These are phyloP conservation scores for Chamaetylas fuelleborni DNA, from an alignment of 2,113 vertebrate genomes.

Conservation along the genomic window DNA sequence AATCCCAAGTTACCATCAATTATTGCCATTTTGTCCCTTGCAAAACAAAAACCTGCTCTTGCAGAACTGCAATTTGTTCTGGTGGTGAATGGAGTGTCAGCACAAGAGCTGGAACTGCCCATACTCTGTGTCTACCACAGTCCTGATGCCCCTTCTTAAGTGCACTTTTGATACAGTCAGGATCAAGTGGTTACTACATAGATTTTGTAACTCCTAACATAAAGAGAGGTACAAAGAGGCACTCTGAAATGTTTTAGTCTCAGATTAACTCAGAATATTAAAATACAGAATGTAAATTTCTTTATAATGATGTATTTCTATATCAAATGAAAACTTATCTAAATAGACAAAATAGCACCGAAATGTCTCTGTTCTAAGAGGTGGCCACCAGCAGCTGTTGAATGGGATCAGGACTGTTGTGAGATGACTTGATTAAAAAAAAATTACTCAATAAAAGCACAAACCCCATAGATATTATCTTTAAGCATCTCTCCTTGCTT, in stretches of 20 bases:
- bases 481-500: neutral
- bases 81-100: neutral
- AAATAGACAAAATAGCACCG: slow-evolving; percentile 38
- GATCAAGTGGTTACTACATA: neutral
- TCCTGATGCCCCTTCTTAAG: neutral
- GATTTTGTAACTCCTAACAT: neutral
- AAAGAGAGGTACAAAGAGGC: neutral
- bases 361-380: neutral
- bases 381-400: neutral
- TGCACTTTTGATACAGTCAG: neutral
- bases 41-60: neutral
- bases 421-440: neutral
- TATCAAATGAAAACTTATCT: neutral
- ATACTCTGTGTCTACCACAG: accelerated
- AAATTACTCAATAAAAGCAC: neutral
- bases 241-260: neutral
- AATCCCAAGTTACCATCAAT: neutral
- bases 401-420: neutral
- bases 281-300: neutral
- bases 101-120: neutral
- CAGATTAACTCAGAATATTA: neutral
- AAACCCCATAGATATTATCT: neutral
- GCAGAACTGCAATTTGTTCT: neutral
- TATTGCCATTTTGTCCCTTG: neutral
- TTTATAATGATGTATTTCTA: neutral